Conservation (phyloP, 2,113 vertebrate genomes). For the Corythornis madagascariensis region DNA sequence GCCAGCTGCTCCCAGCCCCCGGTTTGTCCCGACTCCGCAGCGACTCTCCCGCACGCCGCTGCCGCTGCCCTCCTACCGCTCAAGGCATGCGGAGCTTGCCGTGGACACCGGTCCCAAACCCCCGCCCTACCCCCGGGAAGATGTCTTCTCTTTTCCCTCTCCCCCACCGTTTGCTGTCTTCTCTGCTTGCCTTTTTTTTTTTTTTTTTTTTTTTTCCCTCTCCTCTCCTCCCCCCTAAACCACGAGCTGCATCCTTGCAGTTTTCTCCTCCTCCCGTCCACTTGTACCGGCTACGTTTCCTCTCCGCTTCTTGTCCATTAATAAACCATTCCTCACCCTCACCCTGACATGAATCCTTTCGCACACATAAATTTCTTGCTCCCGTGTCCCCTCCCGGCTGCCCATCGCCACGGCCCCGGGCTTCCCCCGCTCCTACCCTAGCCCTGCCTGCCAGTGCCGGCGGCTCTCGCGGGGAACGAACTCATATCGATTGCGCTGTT, state of each 20-base stretch:
- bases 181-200: neutral
- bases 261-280: neutral
- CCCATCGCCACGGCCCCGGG: neutral
- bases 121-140: neutral
- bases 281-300: conserved; percentile 1
- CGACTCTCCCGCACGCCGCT: neutral
- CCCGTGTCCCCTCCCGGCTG: neutral
- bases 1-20: neutral
- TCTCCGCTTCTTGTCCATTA: conserved; percentile 41
- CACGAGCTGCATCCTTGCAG: neutral
- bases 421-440: neutral
- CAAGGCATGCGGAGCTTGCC: neutral
- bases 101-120: neutral
- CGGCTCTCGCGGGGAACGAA: neutral
- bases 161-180: neutral
- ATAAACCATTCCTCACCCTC: conserved; percentile 28
- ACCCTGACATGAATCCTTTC: neutral
- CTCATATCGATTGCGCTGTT: conserved; percentile 73
- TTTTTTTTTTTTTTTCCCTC: neutral
- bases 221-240: neutral
- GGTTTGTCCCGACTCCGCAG: neutral
- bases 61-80: neutral
- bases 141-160: neutral
- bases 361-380: conserved; percentile 21
- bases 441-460: neutral